Percentiles rank a stretch among this genome's conserved stretches.
These are phyloP conservation scores for Pachypeltis micranthus DNA, from an alignment of 1,140 invertebrate species.

Conservation along the genomic window DNA sequence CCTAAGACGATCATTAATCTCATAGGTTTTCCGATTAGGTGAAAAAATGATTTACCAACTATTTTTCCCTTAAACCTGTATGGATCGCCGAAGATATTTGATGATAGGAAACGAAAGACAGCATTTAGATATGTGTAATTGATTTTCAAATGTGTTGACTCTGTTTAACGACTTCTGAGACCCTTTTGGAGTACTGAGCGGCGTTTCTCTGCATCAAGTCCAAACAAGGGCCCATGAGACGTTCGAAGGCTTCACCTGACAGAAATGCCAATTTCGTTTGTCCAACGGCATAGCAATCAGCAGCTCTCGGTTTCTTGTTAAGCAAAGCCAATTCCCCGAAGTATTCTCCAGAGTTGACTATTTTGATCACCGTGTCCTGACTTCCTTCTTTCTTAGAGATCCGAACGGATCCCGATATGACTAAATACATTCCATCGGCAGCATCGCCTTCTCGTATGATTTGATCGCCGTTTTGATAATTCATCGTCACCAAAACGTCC, in stretches of 20 bases:
- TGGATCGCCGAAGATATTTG: no score
- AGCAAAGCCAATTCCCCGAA: constrained; percentile 92
- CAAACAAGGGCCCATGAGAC: constrained; percentile 92
- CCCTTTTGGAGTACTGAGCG: not conserved
- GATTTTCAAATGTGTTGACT: no score
- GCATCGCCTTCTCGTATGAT: constrained; percentile 87
- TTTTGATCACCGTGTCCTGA: constrained; percentile 59
- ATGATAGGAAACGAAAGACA: no score
- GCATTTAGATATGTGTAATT: no score
- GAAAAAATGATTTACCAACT: no score
- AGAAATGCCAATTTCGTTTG: constrained; percentile 79
- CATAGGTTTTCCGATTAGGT: no score
- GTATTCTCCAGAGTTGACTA: constrained; percentile 57
- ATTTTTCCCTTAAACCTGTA: no score
- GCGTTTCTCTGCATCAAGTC: constrained; percentile 90
- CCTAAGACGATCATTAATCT: no score
- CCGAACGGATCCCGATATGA: constrained; percentile 80
- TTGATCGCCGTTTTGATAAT: constrained; percentile 56
- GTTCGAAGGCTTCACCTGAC: constrained; percentile 93
- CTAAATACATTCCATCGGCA: constrained; percentile 94
- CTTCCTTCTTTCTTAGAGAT: constrained; percentile 63
- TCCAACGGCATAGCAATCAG: constrained; percentile 75
- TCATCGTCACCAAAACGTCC: constrained; percentile 75
- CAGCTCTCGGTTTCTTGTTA: constrained; percentile 88
- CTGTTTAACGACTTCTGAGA: not conserved